Evolutionary conservation across 2,113 vertebrate genomes (phyloP).

Genomic region (Cyphomyrus discorhynchus): DNA sequence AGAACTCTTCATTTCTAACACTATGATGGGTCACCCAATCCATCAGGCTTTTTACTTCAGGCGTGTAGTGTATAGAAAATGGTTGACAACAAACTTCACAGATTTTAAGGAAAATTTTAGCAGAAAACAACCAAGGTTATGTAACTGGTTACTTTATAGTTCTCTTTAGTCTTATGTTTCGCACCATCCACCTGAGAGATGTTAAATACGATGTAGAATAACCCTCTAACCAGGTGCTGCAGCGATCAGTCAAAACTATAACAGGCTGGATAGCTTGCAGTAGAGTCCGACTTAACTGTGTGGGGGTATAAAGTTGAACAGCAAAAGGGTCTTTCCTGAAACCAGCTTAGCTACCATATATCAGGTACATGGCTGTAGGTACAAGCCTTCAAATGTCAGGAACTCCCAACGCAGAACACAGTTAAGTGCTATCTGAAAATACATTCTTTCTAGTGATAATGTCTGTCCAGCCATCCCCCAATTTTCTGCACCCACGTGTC

Average conservation of each 20-base stretch:
- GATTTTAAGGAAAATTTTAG: not conserved
- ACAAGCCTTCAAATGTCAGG: not conserved
- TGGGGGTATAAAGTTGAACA: not conserved
- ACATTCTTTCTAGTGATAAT: not conserved
- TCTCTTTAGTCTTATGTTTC: not conserved
- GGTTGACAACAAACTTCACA: not conserved
- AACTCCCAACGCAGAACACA: not conserved
- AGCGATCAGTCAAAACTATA: not conserved
- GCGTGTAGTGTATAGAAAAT: not conserved
- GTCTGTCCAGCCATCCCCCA: not conserved
- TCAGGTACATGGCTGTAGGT: not conserved
- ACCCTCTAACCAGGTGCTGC: not conserved
- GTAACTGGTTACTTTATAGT: not conserved
- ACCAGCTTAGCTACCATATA: not conserved
- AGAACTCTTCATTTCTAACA: not conserved
- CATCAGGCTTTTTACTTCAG: not conserved
- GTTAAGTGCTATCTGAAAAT: not conserved
- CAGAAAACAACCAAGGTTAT: not conserved
- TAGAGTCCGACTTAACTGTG: not conserved
- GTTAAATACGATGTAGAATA: not conserved
- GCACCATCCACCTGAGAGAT: not conserved
- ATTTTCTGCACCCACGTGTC: not conserved
- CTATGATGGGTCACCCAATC: not conserved
- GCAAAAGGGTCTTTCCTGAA: not conserved
- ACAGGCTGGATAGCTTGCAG: not conserved